Base-by-base conservation (phyloP, 2,888 invertebrate genomes). In the Agonopterix alstromeriana region DNA sequence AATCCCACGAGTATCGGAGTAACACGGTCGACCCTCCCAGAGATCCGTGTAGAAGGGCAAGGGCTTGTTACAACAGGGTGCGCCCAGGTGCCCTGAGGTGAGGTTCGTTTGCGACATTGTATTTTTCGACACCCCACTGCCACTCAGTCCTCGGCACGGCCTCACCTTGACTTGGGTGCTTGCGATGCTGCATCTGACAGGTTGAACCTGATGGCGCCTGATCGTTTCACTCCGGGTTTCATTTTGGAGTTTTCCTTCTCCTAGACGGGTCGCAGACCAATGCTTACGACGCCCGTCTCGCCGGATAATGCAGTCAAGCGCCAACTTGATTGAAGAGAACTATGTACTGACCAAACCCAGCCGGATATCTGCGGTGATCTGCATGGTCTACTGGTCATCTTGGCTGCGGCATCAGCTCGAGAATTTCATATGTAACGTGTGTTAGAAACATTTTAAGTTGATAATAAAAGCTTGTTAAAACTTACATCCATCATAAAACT, bases 111-210 rank as follows among this genome's bases (percentile, higher is more conserved):
- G 38, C 46, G 46, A 46, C 46, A 40, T 46, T 27, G 5, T 1
- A 5, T 27, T 27, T 27, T 45, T 7, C 38, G 5, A 41, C 46
- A 42, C 41, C 41, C 42, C 12, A 36, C 10, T 46, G 46, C 12
- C 35, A 42, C 35, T 41, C 42, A 35, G 46, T 41, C 50, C 27
- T 47, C 50, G 50, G 45, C 41, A 45, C 44, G 45, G 41, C 50
- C 47, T 43, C 45, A 51, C 51, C 40, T 48, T 48, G 51, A 51
- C 51, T 51, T 51, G 43, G 45, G 46, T 51, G 42, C 48, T 48
- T 46, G 35, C n/a, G 27, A 42, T 50, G 46, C 49, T 40, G 44
- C 50, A 44, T 48, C 40, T 47, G 46, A 45, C 42, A 48, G 42
- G 47, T 51, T 42, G 35, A 42, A 51, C 47, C 47, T 47, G 46